These are phyloP conservation scores for Enteromius paludinosus DNA, from an alignment of 2,797 vertebrate species.

Conservation along the genomic window DNA sequence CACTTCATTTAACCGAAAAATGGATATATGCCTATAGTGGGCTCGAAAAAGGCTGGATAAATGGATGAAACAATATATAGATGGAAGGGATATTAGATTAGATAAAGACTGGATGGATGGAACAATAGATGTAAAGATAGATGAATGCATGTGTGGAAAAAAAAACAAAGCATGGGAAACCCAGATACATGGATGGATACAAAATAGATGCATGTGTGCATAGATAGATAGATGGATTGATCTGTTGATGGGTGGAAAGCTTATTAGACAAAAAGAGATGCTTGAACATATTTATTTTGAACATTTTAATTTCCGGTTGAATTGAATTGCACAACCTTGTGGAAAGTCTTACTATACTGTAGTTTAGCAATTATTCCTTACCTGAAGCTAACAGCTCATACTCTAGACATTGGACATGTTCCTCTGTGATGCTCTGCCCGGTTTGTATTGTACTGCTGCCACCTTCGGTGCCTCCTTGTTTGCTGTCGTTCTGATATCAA, in stretches of 20 bases:
- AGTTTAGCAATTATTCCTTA: slow-evolving; percentile 25
- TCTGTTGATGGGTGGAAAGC: background rate
- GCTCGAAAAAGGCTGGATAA: background rate
- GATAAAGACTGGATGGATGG: too few relatives aligned
- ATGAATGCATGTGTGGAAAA: too few relatives aligned
- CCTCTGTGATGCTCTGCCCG: slow-evolving; percentile 31
- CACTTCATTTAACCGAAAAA: background rate
- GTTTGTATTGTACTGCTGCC: slow-evolving; percentile 21
- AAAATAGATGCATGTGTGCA: background rate
- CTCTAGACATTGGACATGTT: background rate
- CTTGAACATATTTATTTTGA: background rate
- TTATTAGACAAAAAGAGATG: background rate
- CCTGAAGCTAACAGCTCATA: slow-evolving; percentile 21
- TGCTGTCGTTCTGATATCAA: slow-evolving; percentile 24
- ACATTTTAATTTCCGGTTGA: background rate
- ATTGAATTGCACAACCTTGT: background rate
- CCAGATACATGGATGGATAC: background rate
- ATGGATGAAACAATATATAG: background rate
- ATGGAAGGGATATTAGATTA: background rate
- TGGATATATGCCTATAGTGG: too few relatives aligned
- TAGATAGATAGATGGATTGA: background rate
- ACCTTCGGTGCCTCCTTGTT: slow-evolving; percentile 3
- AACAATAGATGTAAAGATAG: too few relatives aligned
- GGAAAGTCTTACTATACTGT: background rate
- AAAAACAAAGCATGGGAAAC: background rate